These are phyloP conservation scores for Neoaliturus tenellus DNA, from an alignment of 2,888 invertebrate genomes.

Conservation along the genomic window DNA sequence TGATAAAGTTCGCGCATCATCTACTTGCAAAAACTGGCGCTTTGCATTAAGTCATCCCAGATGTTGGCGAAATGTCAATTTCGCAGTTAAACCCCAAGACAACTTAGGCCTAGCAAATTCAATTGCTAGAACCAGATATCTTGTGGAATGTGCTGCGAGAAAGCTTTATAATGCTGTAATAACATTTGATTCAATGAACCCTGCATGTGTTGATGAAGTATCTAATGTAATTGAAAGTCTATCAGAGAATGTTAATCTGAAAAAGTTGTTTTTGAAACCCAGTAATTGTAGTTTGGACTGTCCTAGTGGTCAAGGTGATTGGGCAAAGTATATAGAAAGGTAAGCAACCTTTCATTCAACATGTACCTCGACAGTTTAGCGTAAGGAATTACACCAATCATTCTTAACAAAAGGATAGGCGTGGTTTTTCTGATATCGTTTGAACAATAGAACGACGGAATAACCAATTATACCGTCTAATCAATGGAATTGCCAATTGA, in stretches of 20 bases:
- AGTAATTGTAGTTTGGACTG: constrained; percentile 70
- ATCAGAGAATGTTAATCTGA: constrained; percentile 70
- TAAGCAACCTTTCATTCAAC: background rate
- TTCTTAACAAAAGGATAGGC: no score
- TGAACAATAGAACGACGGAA: no score
- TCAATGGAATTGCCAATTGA: no score
- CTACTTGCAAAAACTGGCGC: constrained; percentile 77
- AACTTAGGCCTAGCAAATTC: constrained; percentile 67
- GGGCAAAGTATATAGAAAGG: constrained; percentile 31
- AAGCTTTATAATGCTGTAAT: constrained; percentile 72
- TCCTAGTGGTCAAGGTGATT: constrained; percentile 65
- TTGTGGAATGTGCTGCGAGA: constrained; percentile 71
- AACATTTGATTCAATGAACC: constrained; percentile 70
- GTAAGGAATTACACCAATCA: no score
- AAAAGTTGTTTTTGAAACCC: constrained; percentile 71
- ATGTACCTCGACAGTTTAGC: background rate
- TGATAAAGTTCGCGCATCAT: constrained; percentile 75
- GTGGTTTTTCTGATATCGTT: no score
- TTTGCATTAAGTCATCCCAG: constrained; percentile 73
- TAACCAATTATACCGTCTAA: no score
- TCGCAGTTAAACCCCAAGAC: constrained; percentile 70
- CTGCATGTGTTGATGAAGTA: constrained; percentile 69
- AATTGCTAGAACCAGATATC: constrained; percentile 70
- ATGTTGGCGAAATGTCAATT: constrained; percentile 73
- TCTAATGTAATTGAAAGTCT: constrained; percentile 70